These are phyloP conservation scores for Argyresthia albistria DNA, from an alignment of 2,888 invertebrate genomes.

Conservation along the genomic window DNA sequence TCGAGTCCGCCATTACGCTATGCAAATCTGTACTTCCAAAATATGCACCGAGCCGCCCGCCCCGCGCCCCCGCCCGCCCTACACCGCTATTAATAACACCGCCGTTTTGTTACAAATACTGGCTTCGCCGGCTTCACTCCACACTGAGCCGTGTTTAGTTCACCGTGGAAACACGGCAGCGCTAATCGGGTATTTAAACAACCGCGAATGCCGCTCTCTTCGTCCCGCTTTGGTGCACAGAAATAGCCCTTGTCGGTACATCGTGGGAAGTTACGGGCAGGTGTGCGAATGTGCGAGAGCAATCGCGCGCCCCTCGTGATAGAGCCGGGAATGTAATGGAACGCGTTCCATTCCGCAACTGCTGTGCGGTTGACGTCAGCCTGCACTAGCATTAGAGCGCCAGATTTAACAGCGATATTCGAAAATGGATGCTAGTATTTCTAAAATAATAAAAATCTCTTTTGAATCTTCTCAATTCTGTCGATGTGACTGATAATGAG, in stretches of 20 bases:
- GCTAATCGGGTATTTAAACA: background rate
- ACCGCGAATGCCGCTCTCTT: background rate
- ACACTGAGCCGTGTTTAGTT: slow-evolving; percentile 45
- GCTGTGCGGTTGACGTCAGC: too few relatives aligned
- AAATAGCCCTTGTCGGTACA: background rate
- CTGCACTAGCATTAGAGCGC: too few relatives aligned
- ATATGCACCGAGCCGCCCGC: slow-evolving; percentile 53
- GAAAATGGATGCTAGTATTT: too few relatives aligned
- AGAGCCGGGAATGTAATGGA: background rate
- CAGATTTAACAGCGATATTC: too few relatives aligned
- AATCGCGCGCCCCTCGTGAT: background rate
- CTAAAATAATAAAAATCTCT: too few relatives aligned
- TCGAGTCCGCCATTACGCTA: slow-evolving; percentile 50
- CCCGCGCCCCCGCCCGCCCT: slow-evolving; percentile 60
- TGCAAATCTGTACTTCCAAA: slow-evolving; percentile 68
- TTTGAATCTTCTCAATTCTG: too few relatives aligned
- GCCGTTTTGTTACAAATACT: slow-evolving; percentile 51
- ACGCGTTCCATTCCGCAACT: too few relatives aligned
- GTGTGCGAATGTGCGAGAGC: background rate
- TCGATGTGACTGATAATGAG: too few relatives aligned
- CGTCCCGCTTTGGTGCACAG: background rate
- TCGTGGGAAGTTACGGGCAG: background rate
- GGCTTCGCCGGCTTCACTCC: slow-evolving; percentile 10
- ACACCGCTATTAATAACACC: slow-evolving; percentile 61
- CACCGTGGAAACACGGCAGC: slow-evolving; percentile 46